Percentiles rank a stretch among this genome's conserved stretches.
phyloP scores from a whole-genome alignment of 92 coral and sea anemone genomes.

The Desmophyllum pertusum region DNA sequence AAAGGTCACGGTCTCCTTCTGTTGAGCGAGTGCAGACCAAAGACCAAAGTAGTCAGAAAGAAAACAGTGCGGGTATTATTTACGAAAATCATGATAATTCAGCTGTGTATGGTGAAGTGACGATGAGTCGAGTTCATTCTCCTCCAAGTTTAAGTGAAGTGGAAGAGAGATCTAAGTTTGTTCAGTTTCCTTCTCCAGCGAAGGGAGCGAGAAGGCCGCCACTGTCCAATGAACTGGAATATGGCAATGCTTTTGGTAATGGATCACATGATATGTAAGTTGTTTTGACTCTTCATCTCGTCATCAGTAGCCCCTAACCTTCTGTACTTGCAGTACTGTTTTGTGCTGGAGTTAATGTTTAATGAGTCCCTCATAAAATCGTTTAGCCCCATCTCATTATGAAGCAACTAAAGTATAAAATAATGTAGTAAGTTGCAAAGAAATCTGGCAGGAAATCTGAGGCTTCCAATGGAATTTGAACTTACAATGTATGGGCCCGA shows the following conservation, averaged over 20 bases:
- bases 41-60: conserved; percentile 32
- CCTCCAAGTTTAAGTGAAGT: conserved; percentile 63
- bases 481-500: too few relatives aligned
- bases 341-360: too few relatives aligned
- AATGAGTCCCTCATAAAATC: too few relatives aligned
- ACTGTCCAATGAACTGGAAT: conserved; percentile 50
- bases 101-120: conserved; percentile 27
- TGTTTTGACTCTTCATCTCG: neutral
- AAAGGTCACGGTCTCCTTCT: conserved; percentile 70
- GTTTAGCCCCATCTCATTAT: too few relatives aligned
- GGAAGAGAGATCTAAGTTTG: conserved; percentile 81
- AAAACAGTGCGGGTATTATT: neutral
- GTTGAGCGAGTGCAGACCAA: conserved; percentile 42
- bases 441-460: too few relatives aligned
- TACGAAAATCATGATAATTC: conserved; percentile 13
- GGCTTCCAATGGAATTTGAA: too few relatives aligned
- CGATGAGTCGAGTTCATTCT: conserved; percentile 28
- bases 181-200: conserved; percentile 85
- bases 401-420: too few relatives aligned
- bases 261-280: conserved; percentile 69
- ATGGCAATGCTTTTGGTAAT: conserved; percentile 53
- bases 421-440: too few relatives aligned
- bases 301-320: too few relatives aligned
- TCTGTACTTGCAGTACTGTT: too few relatives aligned
- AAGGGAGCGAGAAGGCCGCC: conserved; percentile 51